Conservation (phyloP, 2,888 invertebrate species). For the Epistrophe grossulariae region DNA sequence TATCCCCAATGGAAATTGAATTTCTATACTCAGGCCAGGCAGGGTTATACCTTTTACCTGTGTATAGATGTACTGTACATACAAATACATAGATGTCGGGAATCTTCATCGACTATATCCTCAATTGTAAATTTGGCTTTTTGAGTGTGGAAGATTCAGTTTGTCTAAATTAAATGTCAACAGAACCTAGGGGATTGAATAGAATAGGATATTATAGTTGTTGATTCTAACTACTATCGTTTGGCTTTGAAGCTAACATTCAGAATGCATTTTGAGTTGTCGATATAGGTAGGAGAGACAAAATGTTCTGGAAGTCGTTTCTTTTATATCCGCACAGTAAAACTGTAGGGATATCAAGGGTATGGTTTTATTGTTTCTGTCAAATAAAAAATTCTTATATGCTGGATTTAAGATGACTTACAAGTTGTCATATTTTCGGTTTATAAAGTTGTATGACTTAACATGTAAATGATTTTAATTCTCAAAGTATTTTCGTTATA, state of each 20-base stretch:
- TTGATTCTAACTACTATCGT: background rate
- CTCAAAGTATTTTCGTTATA: too few relatives aligned
- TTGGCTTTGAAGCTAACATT: background rate
- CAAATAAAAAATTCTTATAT: too few relatives aligned
- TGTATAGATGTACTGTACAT: background rate
- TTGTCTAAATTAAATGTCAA: constrained; percentile 37
- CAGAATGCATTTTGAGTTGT: background rate
- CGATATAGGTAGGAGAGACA: background rate
- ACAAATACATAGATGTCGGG: background rate
- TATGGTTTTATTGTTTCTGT: too few relatives aligned
- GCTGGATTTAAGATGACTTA: too few relatives aligned
- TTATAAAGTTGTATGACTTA: too few relatives aligned
- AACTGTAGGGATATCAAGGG: background rate
- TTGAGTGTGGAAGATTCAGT: constrained; percentile 18
- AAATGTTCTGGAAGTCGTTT: background rate
- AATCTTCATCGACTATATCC: constrained; percentile 5
- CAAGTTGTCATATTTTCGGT: too few relatives aligned
- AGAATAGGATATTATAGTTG: background rate
- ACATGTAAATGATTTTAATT: too few relatives aligned
- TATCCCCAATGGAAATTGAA: constrained; percentile 29
- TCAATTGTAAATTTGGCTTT: constrained; percentile 32
- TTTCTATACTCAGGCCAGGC: background rate
- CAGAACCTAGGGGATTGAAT: constrained; percentile 37
- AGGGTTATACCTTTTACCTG: constrained; percentile 10
- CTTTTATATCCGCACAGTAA: background rate